phyloP scores from a whole-genome alignment of 2,113 vertebrate genomes.

The Cryptomyrus ogoouensis region DNA sequence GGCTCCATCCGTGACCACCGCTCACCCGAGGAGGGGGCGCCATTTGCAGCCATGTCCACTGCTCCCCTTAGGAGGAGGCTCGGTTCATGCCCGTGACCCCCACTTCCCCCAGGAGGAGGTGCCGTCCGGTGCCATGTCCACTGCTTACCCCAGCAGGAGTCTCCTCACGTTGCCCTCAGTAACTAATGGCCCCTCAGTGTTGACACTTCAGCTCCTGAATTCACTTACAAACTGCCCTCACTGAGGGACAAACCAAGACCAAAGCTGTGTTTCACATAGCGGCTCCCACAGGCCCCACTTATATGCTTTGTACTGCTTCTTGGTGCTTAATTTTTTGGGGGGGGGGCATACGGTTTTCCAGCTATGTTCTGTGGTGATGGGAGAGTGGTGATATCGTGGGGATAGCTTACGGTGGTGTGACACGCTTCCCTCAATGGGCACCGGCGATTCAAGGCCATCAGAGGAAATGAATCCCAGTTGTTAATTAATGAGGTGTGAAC shows the following conservation, averaged over 20 bases:
- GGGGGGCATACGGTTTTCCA: background rate
- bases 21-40: background rate
- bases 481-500: constrained; percentile 43
- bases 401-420: background rate
- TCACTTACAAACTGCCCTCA: background rate
- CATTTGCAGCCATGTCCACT: background rate
- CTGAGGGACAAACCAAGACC: background rate
- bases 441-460: constrained; percentile 9
- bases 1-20: background rate
- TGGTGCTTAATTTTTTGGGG: background rate
- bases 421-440: background rate
- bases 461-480: constrained; percentile 37
- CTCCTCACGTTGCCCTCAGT: background rate
- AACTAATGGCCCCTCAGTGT: background rate
- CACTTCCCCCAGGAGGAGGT: background rate
- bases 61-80: background rate
- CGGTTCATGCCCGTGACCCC: background rate
- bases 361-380: background rate
- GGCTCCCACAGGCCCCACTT: background rate
- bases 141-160: background rate
- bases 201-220: background rate
- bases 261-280: background rate
- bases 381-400: background rate
- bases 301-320: background rate
- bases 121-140: background rate